phyloP scores from a whole-genome alignment of 2,888 invertebrate genomes.

The Chalcosyrphus nemorum region DNA sequence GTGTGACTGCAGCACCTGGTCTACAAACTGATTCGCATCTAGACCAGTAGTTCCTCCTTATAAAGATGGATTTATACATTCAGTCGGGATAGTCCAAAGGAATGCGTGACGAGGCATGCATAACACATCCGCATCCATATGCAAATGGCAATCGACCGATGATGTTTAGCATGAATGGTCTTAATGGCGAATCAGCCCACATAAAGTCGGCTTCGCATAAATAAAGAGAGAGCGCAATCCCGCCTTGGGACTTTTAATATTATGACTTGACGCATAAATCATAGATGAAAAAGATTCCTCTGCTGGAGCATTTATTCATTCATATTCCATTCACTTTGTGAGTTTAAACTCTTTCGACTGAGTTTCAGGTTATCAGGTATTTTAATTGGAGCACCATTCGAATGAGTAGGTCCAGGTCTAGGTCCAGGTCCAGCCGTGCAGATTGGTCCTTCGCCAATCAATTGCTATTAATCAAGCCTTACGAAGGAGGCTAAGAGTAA shows the following conservation, averaged over 20 bases:
- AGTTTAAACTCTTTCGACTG: neutral
- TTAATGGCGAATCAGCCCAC: slow-evolving; percentile 65
- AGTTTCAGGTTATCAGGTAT: slow-evolving; percentile 46
- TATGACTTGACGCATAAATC: slow-evolving; percentile 63
- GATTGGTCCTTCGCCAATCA: slow-evolving; percentile 49
- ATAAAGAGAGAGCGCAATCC: slow-evolving; percentile 35
- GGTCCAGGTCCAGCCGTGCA: no score
- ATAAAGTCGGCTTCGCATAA: slow-evolving; percentile 49
- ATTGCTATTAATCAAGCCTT: slow-evolving; percentile 50
- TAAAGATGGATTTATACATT: neutral
- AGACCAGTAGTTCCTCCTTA: neutral
- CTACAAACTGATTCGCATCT: slow-evolving; percentile 13
- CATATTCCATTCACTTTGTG: slow-evolving; percentile 40
- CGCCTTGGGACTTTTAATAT: slow-evolving; percentile 38
- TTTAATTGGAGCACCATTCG: slow-evolving; percentile 65
- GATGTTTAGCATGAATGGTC: slow-evolving; percentile 47
- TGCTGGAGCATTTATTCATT: slow-evolving; percentile 24
- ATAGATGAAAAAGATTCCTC: slow-evolving; percentile 65
- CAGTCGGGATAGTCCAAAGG: slow-evolving; percentile 36
- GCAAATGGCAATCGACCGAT: slow-evolving; percentile 23
- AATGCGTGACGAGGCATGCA: slow-evolving; percentile 58
- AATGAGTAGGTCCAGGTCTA: slow-evolving; percentile 31
- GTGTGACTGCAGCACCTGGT: slow-evolving; percentile 47
- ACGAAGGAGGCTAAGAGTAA: slow-evolving; percentile 18
- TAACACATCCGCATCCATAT: slow-evolving; percentile 13